These are phyloP conservation scores for Cephus runcator DNA, from an alignment of 2,888 invertebrate genomes.

Conservation along the genomic window DNA sequence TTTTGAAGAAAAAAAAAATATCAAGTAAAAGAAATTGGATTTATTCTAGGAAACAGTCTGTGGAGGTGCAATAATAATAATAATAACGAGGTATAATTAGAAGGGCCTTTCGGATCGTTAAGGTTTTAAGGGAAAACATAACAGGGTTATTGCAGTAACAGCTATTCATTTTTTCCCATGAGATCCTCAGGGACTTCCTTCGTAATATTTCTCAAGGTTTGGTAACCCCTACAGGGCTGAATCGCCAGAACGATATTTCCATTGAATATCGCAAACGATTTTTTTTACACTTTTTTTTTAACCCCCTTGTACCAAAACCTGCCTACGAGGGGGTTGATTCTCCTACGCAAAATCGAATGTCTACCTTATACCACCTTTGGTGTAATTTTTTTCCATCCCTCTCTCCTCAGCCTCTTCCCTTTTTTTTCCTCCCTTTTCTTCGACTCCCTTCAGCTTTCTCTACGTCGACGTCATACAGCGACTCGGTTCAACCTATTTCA, in stretches of 20 bases:
- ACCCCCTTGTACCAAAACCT: not conserved
- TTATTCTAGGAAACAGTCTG: not conserved
- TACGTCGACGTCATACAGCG: conserved; percentile 36
- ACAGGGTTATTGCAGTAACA: not conserved
- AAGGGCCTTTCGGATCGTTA: not conserved
- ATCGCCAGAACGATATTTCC: not conserved
- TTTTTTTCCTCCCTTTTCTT: conserved; percentile 22
- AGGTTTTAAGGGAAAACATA: not conserved
- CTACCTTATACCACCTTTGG: not conserved
- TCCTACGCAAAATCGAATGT: not conserved
- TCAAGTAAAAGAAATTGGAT: not conserved
- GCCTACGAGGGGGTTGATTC: not conserved
- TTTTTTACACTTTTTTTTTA: not conserved
- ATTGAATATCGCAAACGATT: not conserved
- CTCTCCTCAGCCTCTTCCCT: conserved; percentile 9
- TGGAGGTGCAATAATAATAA: not conserved
- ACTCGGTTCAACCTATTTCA: conserved; percentile 53
- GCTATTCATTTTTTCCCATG: not conserved
- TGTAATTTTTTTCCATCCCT: not conserved
- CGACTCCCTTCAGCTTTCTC: conserved; percentile 29
- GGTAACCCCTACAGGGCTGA: not conserved
- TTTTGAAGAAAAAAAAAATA: not conserved
- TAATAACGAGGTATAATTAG: not conserved
- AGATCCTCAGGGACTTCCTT: not conserved
- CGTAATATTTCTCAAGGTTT: not conserved